phyloP scores from a whole-genome alignment of 2,888 invertebrate genomes.

The Trichopria drosophilae region DNA sequence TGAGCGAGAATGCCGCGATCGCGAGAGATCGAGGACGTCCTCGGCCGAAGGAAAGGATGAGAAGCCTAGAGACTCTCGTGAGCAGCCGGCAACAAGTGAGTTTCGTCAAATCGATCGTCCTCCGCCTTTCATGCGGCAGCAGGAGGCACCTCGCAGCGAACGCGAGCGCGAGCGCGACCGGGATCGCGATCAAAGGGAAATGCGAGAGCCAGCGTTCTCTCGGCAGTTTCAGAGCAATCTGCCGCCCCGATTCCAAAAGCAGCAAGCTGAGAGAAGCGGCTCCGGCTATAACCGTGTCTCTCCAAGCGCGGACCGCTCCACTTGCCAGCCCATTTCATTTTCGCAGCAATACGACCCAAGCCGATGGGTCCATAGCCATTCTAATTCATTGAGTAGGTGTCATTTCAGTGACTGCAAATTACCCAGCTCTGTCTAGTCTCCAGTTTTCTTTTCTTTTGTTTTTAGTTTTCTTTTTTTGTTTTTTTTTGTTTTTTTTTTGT shows the following conservation, averaged over 20 bases:
- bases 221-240: slow-evolving; percentile 80
- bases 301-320: slow-evolving; percentile 51
- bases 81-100: slow-evolving; percentile 41
- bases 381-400: slow-evolving; percentile 48
- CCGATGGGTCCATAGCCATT: slow-evolving; percentile 53
- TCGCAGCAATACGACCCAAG: slow-evolving; percentile 53
- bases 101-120: slow-evolving; percentile 40
- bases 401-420: slow-evolving; percentile 33
- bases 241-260: slow-evolving; percentile 83
- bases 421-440: slow-evolving; percentile 27
- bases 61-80: slow-evolving; percentile 34
- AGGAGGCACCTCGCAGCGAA: slow-evolving; percentile 29
- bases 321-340: slow-evolving; percentile 42
- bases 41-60: slow-evolving; percentile 48
- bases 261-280: slow-evolving; percentile 64
- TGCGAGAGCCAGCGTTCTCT: slow-evolving; percentile 68
- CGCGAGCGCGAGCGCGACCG: slow-evolving; percentile 53
- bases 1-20: slow-evolving; percentile 56
- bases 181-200: slow-evolving; percentile 60
- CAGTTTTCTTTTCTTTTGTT: slow-evolving; percentile 20
- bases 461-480: slow-evolving; percentile 10
- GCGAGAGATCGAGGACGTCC: slow-evolving; percentile 57
- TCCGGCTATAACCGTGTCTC: slow-evolving; percentile 50
- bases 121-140: slow-evolving; percentile 35
- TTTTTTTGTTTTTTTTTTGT: slow-evolving; percentile 3